Percentiles rank a stretch among this genome's conserved stretches.
phyloP scores from a whole-genome alignment of 2,797 vertebrate species.

The Fringilla coelebs region DNA sequence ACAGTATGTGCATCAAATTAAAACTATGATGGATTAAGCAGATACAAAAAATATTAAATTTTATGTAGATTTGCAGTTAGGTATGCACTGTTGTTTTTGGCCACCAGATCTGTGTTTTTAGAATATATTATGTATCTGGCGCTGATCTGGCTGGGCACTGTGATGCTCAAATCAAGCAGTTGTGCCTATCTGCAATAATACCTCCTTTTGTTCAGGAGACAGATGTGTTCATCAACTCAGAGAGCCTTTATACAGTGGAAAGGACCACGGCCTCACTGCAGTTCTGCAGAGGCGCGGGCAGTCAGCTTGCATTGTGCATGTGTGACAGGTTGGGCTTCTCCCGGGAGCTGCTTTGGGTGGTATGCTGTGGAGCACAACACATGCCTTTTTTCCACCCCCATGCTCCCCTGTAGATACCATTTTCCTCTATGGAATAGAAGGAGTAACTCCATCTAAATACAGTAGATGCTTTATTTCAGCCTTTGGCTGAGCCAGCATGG shows the following conservation, averaged over 20 bases:
- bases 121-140: fast-evolving
- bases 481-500: background rate
- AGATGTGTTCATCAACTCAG: background rate
- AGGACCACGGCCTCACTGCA: fast-evolving
- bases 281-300: background rate
- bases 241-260: background rate
- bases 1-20: background rate
- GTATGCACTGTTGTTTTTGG: background rate
- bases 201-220: background rate
- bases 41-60: background rate
- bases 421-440: background rate
- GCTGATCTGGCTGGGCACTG: background rate
- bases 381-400: background rate
- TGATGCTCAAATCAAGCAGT: background rate
- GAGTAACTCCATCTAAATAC: background rate
- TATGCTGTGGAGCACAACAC: fast-evolving
- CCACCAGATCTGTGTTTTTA: background rate
- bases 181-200: fast-evolving
- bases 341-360: background rate
- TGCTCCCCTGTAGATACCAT: background rate
- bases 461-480: background rate
- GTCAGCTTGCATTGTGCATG: fast-evolving
- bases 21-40: background rate
- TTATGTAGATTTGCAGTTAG: background rate
- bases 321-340: background rate